Base-by-base conservation (phyloP, 2,113 vertebrate genomes). In the Hemichromis elongatus region DNA sequence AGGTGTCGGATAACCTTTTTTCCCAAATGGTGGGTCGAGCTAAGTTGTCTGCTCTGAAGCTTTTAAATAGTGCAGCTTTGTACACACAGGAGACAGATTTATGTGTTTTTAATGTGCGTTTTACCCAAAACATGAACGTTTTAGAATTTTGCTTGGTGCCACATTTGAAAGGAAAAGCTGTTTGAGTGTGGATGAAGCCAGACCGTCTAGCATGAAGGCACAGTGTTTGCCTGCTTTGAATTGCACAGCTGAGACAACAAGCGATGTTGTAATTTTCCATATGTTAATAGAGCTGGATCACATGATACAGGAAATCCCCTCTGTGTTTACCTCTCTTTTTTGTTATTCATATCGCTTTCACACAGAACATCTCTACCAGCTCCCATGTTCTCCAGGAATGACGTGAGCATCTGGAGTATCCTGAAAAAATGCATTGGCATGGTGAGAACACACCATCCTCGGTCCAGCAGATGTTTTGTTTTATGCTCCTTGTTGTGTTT, bases 381-480 rank as follows among this genome's bases (percentile, higher is more conserved):
- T 80, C 97, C 98, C 0, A 99, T 99, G 98, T 99, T 99, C 95
- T 99, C 99, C 90, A 97, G 98, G 95, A 99, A 99, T 83, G 97
- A 99, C 53, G 97, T 99, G 94, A 99, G 98, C 94, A 97, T 99
- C 93, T 99, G 99, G 98, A 98, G 98, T 90, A 98, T 99, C 95
- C 96, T 99, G 85, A 97, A 98, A 92, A 99, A 99, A 93, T 99
- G 98, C 93, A 99, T 99, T 73, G 99, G 99, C 95, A 99, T 99
- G 99, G 99, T 99, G 94, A 95, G 96, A 61, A 68, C 63, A 73
- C 7, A 70, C 26, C 21, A 70, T 13, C 0, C 37, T 26, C 35
- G 42, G 63, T 70, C 63, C 10, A 5, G 3, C 52, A 45, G 56
- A 52, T 55, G 14, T 73, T n/a, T 26, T 55, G 6, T 19, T 70